phyloP scores from a whole-genome alignment of 1,140 invertebrate genomes.

The Drosophila pruinosa region DNA sequence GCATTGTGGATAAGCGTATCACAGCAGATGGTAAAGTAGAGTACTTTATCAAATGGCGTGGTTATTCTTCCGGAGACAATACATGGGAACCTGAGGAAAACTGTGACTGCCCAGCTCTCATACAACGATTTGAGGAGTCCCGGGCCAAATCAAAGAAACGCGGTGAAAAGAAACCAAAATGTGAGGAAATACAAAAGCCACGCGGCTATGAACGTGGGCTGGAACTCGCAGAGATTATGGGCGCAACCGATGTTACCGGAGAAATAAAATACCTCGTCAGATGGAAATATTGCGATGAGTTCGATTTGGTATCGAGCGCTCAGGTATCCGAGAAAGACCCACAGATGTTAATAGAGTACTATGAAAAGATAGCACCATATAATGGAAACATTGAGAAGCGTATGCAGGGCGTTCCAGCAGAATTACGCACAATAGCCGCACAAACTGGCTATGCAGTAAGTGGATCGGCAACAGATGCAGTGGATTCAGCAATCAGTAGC shows the following conservation, averaged over 20 bases:
- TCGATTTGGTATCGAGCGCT: constrained; percentile 65
- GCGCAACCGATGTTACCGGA: constrained; percentile 84
- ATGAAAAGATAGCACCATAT: constrained; percentile 74
- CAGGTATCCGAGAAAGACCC: constrained; percentile 70
- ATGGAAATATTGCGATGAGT: constrained; percentile 76
- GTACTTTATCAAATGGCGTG: constrained; percentile 82
- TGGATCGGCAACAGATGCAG: constrained; percentile 15
- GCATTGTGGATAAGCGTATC: constrained; percentile 82
- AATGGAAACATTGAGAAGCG: constrained; percentile 54
- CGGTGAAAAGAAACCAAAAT: constrained; percentile 83
- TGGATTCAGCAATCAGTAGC: constrained; percentile 1
- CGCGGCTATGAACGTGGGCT: constrained; percentile 92
- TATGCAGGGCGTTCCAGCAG: constrained; percentile 67
- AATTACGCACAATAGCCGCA: constrained; percentile 44
- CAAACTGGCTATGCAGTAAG: constrained; percentile 43
- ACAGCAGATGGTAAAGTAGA: constrained; percentile 82
- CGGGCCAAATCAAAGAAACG: constrained; percentile 86
- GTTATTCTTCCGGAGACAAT: constrained; percentile 86
- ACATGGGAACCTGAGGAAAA: constrained; percentile 96
- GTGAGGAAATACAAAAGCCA: constrained; percentile 78
- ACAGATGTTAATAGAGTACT: constrained; percentile 73
- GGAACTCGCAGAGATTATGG: constrained; percentile 96
- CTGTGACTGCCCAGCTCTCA: constrained; percentile 95
- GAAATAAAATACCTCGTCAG: constrained; percentile 75
- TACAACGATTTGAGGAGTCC: constrained; percentile 93